Evolutionary conservation across 2,113 vertebrate genomes (phyloP).

Genomic region (Oriolus oriolus): DNA sequence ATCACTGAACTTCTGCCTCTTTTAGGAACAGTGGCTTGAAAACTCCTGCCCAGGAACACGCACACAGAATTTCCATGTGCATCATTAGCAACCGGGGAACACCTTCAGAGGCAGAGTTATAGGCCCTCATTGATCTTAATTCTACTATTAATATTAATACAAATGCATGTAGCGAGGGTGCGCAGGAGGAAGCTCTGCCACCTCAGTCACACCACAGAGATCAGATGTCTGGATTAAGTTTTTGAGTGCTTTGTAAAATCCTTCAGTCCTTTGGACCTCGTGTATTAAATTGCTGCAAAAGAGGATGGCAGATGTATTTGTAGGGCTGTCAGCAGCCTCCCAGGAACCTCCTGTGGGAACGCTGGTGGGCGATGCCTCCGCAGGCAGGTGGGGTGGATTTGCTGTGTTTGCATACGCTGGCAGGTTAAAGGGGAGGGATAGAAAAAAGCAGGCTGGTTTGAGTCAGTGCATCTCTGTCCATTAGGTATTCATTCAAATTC

Average conservation of each 20-base stretch:
- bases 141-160: not conserved
- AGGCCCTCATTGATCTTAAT: not conserved
- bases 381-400: not conserved
- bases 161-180: not conserved
- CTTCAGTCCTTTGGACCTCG: not conserved
- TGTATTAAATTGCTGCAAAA: not conserved
- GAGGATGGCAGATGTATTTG: not conserved
- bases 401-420: not conserved
- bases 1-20: not conserved
- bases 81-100: not conserved
- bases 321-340: not conserved
- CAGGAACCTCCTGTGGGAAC: not conserved
- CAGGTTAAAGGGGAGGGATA: not conserved
- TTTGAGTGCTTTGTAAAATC: not conserved
- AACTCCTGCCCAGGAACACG: not conserved
- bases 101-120: not conserved
- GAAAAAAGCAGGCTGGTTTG: not conserved
- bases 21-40: not conserved
- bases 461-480: not conserved
- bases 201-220: not conserved
- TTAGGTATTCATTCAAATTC: constrained; percentile 2
- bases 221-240: not conserved
- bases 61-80: not conserved
- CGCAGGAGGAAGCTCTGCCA: not conserved
- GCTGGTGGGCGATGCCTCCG: not conserved